These are phyloP conservation scores for Balearica regulorum DNA, from an alignment of 2,797 vertebrate genomes.

Conservation along the genomic window DNA sequence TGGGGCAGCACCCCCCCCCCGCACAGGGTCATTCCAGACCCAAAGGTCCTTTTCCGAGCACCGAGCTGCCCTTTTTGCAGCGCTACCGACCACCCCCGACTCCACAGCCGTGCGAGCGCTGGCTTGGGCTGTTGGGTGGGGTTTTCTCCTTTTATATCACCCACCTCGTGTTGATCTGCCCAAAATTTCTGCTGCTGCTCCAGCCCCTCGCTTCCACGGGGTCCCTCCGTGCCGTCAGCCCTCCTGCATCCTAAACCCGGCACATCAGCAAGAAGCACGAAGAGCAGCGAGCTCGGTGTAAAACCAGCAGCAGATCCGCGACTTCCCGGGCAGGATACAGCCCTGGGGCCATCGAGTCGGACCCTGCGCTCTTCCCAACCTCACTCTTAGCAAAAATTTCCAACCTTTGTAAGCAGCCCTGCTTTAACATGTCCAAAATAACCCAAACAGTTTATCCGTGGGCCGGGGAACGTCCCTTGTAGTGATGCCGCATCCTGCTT, in stretches of 20 bases:
- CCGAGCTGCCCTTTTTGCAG: not conserved
- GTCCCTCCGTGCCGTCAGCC: rapidly evolving
- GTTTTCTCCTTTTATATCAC: not conserved
- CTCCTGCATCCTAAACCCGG: not conserved
- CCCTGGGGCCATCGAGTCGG: not conserved
- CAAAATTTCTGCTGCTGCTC: not conserved
- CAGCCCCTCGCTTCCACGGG: rapidly evolving
- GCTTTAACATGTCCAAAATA: not conserved
- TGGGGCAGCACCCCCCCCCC: not conserved
- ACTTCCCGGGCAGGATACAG: not conserved
- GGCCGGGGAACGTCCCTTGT: not conserved
- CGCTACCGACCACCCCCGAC: rapidly evolving
- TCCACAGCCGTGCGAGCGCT: rapidly evolving
- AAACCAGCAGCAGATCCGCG: not conserved
- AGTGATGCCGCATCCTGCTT: constrained; percentile 15
- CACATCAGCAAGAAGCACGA: not conserved
- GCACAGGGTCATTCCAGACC: not conserved
- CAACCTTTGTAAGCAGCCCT: not conserved
- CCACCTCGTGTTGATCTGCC: not conserved
- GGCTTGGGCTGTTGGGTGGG: not conserved
- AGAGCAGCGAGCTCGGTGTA: rapidly evolving
- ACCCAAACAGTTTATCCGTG: constrained; percentile 58
- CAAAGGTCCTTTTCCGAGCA: not conserved
- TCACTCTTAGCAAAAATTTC: not conserved
- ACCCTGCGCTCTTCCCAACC: not conserved